Conservation (phyloP, 2,888 invertebrate genomes). For the Strigamia transsilvanica region DNA sequence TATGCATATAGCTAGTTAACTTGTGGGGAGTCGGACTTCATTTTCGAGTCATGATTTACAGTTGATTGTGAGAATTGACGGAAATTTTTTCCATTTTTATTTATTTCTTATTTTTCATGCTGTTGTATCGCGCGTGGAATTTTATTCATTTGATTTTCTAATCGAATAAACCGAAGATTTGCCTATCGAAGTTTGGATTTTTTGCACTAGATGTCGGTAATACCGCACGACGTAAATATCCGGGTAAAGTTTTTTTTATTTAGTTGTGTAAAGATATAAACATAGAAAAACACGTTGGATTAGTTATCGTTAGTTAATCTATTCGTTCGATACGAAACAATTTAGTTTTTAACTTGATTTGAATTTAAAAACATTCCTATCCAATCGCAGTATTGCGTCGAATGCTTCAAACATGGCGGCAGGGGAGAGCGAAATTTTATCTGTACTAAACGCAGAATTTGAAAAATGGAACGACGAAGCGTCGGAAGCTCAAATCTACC, state of each 20-base stretch:
- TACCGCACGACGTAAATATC: too few species aligned
- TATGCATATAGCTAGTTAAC: background rate
- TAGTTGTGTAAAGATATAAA: too few species aligned
- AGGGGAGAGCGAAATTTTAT: slow-evolving; percentile 14
- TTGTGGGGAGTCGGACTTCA: background rate
- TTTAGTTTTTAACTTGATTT: too few species aligned
- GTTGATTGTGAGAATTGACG: background rate
- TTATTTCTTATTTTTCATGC: background rate
- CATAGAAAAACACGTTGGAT: too few species aligned
- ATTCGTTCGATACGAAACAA: too few species aligned
- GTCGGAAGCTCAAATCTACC: background rate
- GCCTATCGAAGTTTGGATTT: background rate
- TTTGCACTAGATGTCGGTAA: background rate
- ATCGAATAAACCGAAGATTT: background rate
- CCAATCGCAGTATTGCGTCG: background rate
- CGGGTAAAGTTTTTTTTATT: too few species aligned
- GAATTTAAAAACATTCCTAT: too few species aligned
- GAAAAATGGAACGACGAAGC: slow-evolving; percentile 7
- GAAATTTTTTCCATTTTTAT: background rate
- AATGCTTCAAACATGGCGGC: background rate
- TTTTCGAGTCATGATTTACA: background rate
- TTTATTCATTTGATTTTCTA: background rate
- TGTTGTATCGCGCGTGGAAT: background rate
- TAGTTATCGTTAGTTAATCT: too few species aligned
- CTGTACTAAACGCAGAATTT: background rate